phyloP scores from a whole-genome alignment of 2,888 invertebrate species.

The Eristalinus aeneus region DNA sequence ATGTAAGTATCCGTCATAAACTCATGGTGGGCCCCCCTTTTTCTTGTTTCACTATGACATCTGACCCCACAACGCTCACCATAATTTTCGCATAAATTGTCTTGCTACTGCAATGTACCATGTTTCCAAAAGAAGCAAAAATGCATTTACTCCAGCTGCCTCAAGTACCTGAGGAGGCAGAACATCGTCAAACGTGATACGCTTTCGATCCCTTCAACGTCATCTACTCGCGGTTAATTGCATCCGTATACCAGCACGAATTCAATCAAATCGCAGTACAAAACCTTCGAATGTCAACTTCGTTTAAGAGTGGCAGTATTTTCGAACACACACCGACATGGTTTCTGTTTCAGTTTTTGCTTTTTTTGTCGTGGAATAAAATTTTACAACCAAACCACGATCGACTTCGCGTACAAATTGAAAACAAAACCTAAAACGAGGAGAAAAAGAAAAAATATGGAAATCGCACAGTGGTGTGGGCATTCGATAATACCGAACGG shows the following conservation, averaged over 20 bases:
- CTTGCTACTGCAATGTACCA: conserved; percentile 57
- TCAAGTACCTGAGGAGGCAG: conserved; percentile 16
- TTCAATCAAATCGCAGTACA: conserved; percentile 58
- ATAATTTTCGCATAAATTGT: conserved; percentile 66
- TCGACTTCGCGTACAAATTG: not conserved
- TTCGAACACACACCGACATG: conserved; percentile 18
- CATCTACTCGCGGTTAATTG: conserved; percentile 49
- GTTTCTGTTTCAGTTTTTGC: not conserved
- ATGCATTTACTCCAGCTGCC: conserved; percentile 26
- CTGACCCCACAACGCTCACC: conserved; percentile 56
- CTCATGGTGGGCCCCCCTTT: conserved; percentile 24
- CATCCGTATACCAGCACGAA: conserved; percentile 67
- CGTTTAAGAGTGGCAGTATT: conserved; percentile 28
- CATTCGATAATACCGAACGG: conserved; percentile 30
- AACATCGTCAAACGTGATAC: conserved; percentile 50
- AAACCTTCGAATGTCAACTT: conserved; percentile 49
- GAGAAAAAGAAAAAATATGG: conserved; percentile 29
- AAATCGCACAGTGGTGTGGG: conserved; percentile 1
- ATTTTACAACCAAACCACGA: conserved; percentile 67
- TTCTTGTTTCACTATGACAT: conserved; percentile 55
- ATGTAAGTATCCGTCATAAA: conserved; percentile 17
- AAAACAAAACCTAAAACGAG: not conserved
- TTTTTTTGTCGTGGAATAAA: conserved; percentile 53
- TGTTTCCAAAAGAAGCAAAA: conserved; percentile 43
- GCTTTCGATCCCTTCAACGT: conserved; percentile 41